phyloP scores from a whole-genome alignment of 1,140 invertebrate genomes.

The Euglossa dilemma region DNA sequence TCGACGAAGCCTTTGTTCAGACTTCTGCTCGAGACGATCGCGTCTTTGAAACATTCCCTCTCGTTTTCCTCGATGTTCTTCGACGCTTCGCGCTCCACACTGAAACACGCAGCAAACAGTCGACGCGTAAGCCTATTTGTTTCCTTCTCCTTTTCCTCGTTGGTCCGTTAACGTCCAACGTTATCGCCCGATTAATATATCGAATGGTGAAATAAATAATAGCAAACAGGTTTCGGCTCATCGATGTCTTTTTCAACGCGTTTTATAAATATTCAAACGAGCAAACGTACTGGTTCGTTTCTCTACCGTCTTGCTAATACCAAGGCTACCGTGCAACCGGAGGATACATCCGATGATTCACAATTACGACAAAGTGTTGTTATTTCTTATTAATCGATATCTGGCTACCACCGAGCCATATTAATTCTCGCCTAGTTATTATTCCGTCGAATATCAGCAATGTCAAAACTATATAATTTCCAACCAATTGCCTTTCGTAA shows the following conservation, averaged over 20 bases:
- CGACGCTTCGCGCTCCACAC: conserved; percentile 77
- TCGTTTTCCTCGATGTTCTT: conserved; percentile 80
- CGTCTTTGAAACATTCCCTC: conserved; percentile 78
- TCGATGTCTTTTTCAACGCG: background rate
- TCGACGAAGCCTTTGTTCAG: conserved; percentile 78
- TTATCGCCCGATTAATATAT: background rate
- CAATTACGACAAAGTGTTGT: background rate
- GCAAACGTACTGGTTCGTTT: background rate
- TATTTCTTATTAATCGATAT: background rate
- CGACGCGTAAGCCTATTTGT: background rate
- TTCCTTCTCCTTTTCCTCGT: background rate
- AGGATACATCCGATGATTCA: background rate
- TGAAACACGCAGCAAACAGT: conserved; percentile 61
- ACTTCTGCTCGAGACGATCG: conserved; percentile 77
- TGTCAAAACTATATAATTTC: conserved; percentile 35
- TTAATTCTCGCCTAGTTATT: background rate
- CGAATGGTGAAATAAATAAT: too few species aligned
- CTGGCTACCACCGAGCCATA: background rate
- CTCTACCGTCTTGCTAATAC: background rate
- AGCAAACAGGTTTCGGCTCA: background rate
- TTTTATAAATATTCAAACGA: background rate
- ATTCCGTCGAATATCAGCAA: conserved; percentile 3
- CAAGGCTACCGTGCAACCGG: background rate
- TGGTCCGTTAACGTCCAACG: background rate
- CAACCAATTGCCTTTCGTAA: conserved; percentile 29